phyloP scores from a whole-genome alignment of 2,797 vertebrate genomes.

The Tragopan temminckii region DNA sequence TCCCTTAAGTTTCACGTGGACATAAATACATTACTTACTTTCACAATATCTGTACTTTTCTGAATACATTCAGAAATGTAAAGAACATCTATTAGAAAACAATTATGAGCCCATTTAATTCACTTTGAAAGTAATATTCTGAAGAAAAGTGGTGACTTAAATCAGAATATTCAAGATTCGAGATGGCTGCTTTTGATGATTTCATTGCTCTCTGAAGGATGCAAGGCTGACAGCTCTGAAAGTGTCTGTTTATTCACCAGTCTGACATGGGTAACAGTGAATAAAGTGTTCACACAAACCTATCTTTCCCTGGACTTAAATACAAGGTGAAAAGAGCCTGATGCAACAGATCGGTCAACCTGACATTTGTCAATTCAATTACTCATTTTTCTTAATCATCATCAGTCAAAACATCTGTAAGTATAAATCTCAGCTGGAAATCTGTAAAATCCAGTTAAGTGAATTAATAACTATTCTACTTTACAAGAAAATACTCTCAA shows the following conservation, averaged over 20 bases:
- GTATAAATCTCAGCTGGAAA: background rate
- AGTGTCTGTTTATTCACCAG: background rate
- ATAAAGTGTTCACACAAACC: rapidly evolving
- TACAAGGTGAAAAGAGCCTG: background rate
- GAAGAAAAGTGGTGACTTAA: background rate
- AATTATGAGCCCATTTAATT: background rate
- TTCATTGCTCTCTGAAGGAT: background rate
- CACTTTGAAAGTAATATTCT: background rate
- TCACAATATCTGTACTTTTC: background rate
- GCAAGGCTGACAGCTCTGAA: background rate
- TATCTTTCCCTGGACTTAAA: background rate
- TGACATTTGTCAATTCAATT: background rate
- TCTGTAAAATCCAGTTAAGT: background rate
- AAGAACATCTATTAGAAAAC: background rate
- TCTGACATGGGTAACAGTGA: background rate
- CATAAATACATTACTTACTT: background rate
- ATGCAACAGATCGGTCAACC: background rate
- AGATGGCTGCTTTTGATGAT: background rate
- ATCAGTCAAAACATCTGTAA: background rate
- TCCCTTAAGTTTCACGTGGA: background rate
- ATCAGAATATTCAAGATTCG: background rate
- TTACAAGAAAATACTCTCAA: background rate
- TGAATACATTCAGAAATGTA: background rate
- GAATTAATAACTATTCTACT: background rate
- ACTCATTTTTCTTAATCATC: background rate